Evolutionary conservation across 2,113 vertebrate species (phyloP).

Genomic region (Oryzias melastigma): DNA sequence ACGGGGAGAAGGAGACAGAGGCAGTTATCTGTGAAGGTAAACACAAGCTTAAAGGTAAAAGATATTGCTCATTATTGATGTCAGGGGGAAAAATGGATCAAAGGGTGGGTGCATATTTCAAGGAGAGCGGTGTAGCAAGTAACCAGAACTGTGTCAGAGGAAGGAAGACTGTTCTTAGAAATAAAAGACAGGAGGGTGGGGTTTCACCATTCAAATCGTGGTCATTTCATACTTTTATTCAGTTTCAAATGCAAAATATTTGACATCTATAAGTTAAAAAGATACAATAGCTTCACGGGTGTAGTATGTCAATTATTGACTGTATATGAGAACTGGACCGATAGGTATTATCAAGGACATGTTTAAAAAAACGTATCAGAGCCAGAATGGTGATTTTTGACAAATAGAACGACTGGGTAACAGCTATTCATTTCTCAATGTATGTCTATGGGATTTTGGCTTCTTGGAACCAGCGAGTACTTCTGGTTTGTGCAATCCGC

Average conservation of each 20-base stretch:
- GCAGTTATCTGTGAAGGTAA: slow-evolving; percentile 33
- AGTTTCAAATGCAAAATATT: not conserved
- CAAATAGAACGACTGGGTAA: no score
- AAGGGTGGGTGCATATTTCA: slow-evolving; percentile 28
- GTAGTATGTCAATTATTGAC: no score
- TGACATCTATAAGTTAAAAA: no score
- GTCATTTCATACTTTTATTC: not conserved
- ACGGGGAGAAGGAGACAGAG: slow-evolving; percentile 25
- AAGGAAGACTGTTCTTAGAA: slow-evolving; percentile 32
- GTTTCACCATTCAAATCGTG: not conserved
- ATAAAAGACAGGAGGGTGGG: slow-evolving; percentile 51
- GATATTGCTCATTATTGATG: slow-evolving; percentile 21
- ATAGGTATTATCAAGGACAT: no score
- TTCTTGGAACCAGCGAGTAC: no score
- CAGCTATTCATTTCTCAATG: no score
- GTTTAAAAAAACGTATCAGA: no score
- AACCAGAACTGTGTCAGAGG: slow-evolving; percentile 38
- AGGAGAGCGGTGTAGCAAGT: slow-evolving; percentile 25
- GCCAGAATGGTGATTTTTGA: no score
- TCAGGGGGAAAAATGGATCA: slow-evolving; percentile 18
- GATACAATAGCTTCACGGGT: no score
- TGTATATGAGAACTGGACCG: no score
- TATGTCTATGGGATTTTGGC: no score
- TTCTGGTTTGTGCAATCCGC: no score
- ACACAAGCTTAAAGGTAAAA: slow-evolving; percentile 31